Evolutionary conservation across 2,888 invertebrate species (phyloP).

Genomic region (Dynastes maya): DNA sequence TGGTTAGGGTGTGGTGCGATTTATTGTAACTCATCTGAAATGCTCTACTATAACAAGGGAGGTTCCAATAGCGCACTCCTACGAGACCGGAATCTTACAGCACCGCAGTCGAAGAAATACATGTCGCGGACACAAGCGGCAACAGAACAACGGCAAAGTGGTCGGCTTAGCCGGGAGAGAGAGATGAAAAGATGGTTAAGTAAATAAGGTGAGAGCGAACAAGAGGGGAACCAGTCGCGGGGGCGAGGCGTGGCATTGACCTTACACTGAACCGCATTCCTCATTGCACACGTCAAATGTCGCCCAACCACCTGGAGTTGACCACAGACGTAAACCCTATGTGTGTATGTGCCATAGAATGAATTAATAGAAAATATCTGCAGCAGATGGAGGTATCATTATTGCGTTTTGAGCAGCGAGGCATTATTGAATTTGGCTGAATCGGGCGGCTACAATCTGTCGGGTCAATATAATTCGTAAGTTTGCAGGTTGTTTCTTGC

Average conservation of each 20-base stretch:
- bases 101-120: conserved; percentile 25
- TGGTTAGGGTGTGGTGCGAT: conserved; percentile 30
- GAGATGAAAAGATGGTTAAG: conserved; percentile 36
- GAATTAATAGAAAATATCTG: conserved; percentile 18
- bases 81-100: conserved; percentile 10
- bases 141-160: conserved; percentile 14
- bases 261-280: conserved; percentile 60
- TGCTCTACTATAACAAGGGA: not conserved
- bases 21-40: conserved; percentile 34
- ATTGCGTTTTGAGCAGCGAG: not conserved
- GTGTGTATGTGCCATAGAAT: conserved; percentile 12
- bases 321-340: conserved; percentile 37
- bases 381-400: not conserved
- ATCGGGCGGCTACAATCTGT: not conserved
- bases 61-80: conserved; percentile 18
- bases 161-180: conserved; percentile 17
- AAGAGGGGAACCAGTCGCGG: conserved; percentile 56
- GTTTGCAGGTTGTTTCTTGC: not conserved
- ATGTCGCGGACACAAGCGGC: not conserved
- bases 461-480: not conserved
- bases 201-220: conserved; percentile 39
- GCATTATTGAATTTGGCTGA: not conserved
- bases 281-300: conserved; percentile 56
- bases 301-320: conserved; percentile 55
- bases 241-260: conserved; percentile 64